These are phyloP conservation scores for Amiota minor DNA, from an alignment of 2,888 invertebrate genomes.

Conservation along the genomic window DNA sequence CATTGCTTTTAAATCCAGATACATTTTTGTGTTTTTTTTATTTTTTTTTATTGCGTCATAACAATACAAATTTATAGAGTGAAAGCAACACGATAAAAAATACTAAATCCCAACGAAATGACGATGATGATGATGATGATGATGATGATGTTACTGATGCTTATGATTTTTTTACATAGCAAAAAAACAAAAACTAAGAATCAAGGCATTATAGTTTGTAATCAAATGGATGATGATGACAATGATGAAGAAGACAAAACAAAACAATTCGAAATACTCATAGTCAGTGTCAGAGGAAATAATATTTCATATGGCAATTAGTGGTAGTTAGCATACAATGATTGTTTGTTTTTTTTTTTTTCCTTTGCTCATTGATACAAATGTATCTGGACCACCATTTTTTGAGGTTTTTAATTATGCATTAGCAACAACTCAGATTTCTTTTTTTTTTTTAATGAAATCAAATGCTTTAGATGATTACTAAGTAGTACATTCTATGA, in stretches of 20 bases:
- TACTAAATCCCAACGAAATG: not conserved
- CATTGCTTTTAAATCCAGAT: not conserved
- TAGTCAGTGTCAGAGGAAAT: slow-evolving; percentile 69
- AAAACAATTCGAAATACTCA: slow-evolving; percentile 29
- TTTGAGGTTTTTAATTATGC: slow-evolving; percentile 12
- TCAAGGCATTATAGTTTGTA: not conserved
- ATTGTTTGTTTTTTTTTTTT: not conserved
- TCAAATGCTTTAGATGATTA: not conserved
- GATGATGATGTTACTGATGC: not conserved
- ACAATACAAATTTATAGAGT: not conserved
- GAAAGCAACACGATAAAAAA: not conserved
- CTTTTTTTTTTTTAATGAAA: not conserved
- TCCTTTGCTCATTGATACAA: not conserved
- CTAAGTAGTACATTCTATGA: not conserved
- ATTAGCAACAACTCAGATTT: not conserved
- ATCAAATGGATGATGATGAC: slow-evolving; percentile 1
- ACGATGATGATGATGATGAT: not conserved
- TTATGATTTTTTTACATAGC: not conserved
- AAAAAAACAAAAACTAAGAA: not conserved
- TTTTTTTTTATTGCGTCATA: no score
- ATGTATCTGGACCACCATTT: not conserved
- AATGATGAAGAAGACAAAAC: slow-evolving; percentile 2
- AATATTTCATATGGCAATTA: slow-evolving; percentile 65
- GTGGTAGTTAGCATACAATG: slow-evolving; percentile 16
- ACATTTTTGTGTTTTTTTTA: no score